These are phyloP conservation scores for Melolontha melolontha DNA, from an alignment of 2,888 invertebrate species.

Conservation along the genomic window DNA sequence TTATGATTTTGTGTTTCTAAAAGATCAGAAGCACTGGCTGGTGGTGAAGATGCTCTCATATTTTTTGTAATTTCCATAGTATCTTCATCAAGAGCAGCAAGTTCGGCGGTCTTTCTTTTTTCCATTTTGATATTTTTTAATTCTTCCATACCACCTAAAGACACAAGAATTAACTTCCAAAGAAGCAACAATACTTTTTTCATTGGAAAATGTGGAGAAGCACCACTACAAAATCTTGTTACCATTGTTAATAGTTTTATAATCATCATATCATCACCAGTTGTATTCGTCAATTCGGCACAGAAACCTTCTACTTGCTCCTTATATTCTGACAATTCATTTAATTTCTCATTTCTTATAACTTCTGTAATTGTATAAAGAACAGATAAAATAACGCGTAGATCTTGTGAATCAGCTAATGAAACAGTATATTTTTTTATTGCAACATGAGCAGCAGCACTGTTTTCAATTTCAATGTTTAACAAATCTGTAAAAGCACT, in stretches of 20 bases:
- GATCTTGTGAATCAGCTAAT: slow-evolving; percentile 89
- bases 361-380: slow-evolving; percentile 96
- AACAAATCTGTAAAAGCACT: slow-evolving; percentile 91
- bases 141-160: slow-evolving; percentile 90
- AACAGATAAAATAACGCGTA: slow-evolving; percentile 92
- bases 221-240: slow-evolving; percentile 94
- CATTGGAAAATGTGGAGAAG: slow-evolving; percentile 97
- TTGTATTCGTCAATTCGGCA: slow-evolving; percentile 70
- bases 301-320: slow-evolving; percentile 70
- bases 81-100: slow-evolving; percentile 88
- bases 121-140: slow-evolving; percentile 81
- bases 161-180: slow-evolving; percentile 95
- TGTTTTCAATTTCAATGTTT: slow-evolving; percentile 93
- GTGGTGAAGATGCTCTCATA: slow-evolving; percentile 96
- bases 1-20: slow-evolving; percentile 87
- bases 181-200: slow-evolving; percentile 94
- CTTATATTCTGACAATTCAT: slow-evolving; percentile 64
- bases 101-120: slow-evolving; percentile 76
- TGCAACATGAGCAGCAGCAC: slow-evolving; percentile 77
- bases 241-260: slow-evolving; percentile 96
- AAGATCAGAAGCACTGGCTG: slow-evolving; percentile 91
- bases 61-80: slow-evolving; percentile 92
- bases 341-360: slow-evolving; percentile 79
- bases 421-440: slow-evolving; percentile 83
- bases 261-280: slow-evolving; percentile 85